Conservation (phyloP, 2,888 invertebrate genomes). For the Tipula vernalis region DNA sequence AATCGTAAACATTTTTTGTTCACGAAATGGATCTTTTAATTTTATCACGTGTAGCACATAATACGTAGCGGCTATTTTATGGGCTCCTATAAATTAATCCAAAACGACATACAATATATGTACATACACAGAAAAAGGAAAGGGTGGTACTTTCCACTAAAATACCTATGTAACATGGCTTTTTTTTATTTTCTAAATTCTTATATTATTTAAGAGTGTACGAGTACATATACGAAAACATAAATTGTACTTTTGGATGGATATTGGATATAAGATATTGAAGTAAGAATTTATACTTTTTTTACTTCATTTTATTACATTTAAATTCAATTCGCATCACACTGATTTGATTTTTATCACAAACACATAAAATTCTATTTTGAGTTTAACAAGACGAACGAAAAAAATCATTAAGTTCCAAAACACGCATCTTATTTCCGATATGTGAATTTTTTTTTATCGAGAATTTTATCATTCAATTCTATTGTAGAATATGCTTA, state of each 20-base stretch:
- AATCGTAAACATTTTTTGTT: background rate
- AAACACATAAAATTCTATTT: background rate
- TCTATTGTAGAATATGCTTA: background rate
- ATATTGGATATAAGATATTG: background rate
- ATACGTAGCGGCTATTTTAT: background rate
- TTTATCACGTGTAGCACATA: background rate
- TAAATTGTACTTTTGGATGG: background rate
- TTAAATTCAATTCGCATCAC: constrained; percentile 4
- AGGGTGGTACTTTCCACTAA: background rate
- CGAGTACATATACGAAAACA: background rate
- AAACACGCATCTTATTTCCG: background rate
- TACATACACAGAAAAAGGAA: background rate
- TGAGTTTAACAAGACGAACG: background rate
- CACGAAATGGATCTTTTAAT: background rate
- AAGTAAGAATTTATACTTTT: background rate
- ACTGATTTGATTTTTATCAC: constrained; percentile 4
- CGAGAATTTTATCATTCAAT: background rate
- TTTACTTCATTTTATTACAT: background rate
- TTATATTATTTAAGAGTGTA: background rate
- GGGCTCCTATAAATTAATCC: background rate
- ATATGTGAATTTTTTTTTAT: background rate
- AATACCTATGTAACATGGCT: background rate
- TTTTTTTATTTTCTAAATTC: background rate
- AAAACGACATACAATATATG: background rate
- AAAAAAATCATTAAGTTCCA: background rate